Evolutionary conservation across 2,113 vertebrate species (phyloP).

Genomic region (Butorides virescens): DNA sequence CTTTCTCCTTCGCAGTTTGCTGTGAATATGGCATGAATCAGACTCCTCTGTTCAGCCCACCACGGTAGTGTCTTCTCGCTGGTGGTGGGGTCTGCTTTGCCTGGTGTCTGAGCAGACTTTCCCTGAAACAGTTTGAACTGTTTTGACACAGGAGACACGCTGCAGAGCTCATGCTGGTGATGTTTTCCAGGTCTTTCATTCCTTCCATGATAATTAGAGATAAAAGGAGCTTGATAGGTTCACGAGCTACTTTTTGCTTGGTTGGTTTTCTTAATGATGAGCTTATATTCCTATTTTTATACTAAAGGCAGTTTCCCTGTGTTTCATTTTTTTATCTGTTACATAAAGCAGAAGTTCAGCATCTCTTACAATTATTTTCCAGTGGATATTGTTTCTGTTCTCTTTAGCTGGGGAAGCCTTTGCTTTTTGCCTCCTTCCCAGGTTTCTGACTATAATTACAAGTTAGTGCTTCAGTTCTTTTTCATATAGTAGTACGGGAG

Average conservation of each 20-base stretch:
- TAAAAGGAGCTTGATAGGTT: background rate
- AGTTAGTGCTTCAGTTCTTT: background rate
- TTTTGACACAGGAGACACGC: background rate
- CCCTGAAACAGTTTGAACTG: background rate
- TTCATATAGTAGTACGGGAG: background rate
- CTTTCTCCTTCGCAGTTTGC: background rate
- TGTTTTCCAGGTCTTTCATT: slow-evolving; percentile 12
- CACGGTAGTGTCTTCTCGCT: background rate
- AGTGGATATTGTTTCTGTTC: background rate
- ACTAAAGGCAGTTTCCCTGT: background rate
- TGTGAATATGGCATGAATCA: background rate
- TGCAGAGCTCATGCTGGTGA: background rate
- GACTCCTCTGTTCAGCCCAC: background rate
- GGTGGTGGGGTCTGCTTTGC: background rate
- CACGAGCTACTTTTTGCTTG: background rate
- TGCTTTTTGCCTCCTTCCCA: slow-evolving; percentile 20
- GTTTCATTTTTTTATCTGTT: background rate
- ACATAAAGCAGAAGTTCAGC: slow-evolving; percentile 14
- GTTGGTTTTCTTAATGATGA: background rate
- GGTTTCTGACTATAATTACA: slow-evolving; percentile 35
- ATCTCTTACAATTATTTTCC: slow-evolving; percentile 16
- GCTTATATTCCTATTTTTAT: background rate
- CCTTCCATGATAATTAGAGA: background rate
- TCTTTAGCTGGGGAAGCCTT: background rate
- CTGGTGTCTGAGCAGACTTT: background rate